Evolutionary conservation across 2,888 invertebrate genomes (phyloP).

Genomic region (Agriopis leucophaearia): DNA sequence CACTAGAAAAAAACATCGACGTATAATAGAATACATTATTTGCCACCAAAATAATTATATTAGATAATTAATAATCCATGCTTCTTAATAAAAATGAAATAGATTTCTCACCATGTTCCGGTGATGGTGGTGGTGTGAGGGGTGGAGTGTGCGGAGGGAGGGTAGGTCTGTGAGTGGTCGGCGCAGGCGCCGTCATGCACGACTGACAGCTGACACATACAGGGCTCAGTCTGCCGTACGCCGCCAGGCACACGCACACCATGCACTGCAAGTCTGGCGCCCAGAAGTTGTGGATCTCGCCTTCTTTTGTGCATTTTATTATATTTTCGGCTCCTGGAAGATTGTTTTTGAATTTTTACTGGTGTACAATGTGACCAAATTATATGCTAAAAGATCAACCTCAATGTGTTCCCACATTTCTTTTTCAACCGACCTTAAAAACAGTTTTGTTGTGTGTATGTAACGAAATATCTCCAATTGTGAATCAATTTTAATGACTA

Average conservation of each 20-base stretch:
- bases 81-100: too few relatives aligned
- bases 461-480: too few relatives aligned
- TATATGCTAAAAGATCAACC: too few relatives aligned
- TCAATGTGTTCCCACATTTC: too few relatives aligned
- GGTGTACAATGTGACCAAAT: too few relatives aligned
- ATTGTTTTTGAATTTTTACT: neutral
- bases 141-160: neutral
- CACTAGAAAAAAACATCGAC: constrained; percentile 18
- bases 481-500: too few relatives aligned
- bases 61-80: too few relatives aligned
- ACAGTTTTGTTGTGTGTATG: neutral
- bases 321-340: constrained; percentile 58
- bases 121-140: neutral
- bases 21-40: too few relatives aligned
- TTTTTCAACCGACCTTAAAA: too few relatives aligned
- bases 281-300: constrained; percentile 66
- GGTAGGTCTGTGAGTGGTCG: constrained; percentile 14
- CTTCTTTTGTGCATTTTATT: constrained; percentile 57
- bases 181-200: constrained; percentile 51
- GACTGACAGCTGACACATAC: constrained; percentile 64
- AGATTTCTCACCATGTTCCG: constrained; percentile 2
- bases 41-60: too few relatives aligned
- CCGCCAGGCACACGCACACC: constrained; percentile 68
- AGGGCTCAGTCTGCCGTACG: constrained; percentile 54
- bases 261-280: constrained; percentile 57